Evolutionary conservation across 2,888 invertebrate species (phyloP).

Genomic region (Bembecia ichneumoniformis): DNA sequence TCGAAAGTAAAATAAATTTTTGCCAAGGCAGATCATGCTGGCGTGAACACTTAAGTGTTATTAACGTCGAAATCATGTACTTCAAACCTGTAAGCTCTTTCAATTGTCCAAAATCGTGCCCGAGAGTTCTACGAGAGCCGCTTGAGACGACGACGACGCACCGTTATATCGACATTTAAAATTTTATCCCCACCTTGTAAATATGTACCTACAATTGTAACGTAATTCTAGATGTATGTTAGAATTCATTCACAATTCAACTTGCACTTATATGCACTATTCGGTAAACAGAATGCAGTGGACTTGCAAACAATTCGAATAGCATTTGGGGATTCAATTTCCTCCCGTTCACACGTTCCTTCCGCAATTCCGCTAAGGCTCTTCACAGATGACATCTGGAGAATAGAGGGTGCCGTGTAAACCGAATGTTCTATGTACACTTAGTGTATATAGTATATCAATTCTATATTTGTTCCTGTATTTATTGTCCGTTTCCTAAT

Average conservation of each 20-base stretch:
- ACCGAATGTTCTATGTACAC: not conserved
- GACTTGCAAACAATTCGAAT: constrained; percentile 13
- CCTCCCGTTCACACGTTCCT: constrained; percentile 24
- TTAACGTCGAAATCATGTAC: no score
- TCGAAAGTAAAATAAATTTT: no score
- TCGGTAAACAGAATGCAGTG: not conserved
- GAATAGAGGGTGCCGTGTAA: not conserved
- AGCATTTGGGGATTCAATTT: constrained; percentile 33
- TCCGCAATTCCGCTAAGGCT: constrained; percentile 23
- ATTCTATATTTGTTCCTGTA: not conserved
- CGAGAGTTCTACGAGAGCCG: no score
- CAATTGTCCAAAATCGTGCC: no score
- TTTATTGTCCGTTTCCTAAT: constrained; percentile 1
- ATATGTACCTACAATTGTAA: no score
- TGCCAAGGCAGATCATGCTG: no score
- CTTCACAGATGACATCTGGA: constrained; percentile 9
- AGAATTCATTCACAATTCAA: not conserved
- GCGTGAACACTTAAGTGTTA: no score
- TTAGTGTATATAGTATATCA: not conserved
- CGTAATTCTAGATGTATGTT: not conserved
- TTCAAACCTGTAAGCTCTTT: no score
- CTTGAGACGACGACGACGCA: no score
- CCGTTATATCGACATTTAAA: no score
- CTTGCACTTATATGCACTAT: not conserved
- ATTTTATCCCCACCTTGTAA: no score